Evolutionary conservation across 1,140 invertebrate genomes (phyloP), one percentile per base, ranked within the genome.

Genomic region (Anoplolepis gracilipes): DNA sequence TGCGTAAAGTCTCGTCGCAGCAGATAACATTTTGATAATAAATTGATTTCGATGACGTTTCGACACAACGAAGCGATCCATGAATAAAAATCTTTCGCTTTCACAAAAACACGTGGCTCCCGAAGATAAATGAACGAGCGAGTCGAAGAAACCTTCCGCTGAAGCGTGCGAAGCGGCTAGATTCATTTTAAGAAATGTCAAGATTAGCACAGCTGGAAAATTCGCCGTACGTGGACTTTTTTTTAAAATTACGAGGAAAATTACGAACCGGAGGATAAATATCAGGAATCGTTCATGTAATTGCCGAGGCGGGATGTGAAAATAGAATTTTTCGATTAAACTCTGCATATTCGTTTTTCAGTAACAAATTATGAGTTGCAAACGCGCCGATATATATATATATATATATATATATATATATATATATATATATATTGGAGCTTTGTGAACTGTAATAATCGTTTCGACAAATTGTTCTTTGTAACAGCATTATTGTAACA

Each of bases 51-150:
- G 5, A 25, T 36, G 73, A 69, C 55, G 42, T 33, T 49, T 33
- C 13, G 77, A 8, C 62, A n/a, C 36, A 70, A 33, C 36, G 49
- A 16, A 46, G 42, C 10, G 62, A 8, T 28, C 10, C 36, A 49
- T 86, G 86, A 85, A 87, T 86, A 86, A 87, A 75, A 86, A 79
- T 78, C 39, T 46, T 67, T 39, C 33, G 3, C 42, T 81, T 72
- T 69, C 39, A 25, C 65, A 65, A 79, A 61, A 79, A 86, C 46
- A 78, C 55, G 46, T 55, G 19, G 13, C 46, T 36, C 33, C 36
- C 5, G 49, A 86, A 87, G 84, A 87, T 36, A 79, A 87, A 87
- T 87, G 73, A 57, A 79, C n/a, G 61, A 46, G 61, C 39, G 53
- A 86, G 72, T 86, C 64, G 65, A 49, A 69, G 46, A 78, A 70